phyloP scores from a whole-genome alignment of 2,113 vertebrate species.

The Nothocercus julius region DNA sequence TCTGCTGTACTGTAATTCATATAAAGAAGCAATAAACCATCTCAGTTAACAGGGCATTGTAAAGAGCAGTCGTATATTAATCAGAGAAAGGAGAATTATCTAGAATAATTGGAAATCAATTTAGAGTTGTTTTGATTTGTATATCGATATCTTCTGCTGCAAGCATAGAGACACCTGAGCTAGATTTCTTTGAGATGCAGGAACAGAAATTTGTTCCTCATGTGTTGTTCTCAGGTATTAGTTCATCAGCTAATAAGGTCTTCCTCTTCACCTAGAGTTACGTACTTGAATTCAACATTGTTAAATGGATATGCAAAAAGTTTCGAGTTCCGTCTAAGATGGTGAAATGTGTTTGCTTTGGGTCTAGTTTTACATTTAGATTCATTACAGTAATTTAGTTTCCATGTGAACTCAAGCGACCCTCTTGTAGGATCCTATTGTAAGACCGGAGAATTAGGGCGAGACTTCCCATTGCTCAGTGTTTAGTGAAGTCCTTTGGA shows the following conservation, averaged over 20 bases:
- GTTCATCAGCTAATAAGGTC: background rate
- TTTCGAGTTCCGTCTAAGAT: background rate
- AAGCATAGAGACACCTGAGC: background rate
- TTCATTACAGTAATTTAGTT: background rate
- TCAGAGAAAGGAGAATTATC: background rate
- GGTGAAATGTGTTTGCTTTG: background rate
- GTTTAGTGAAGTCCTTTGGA: background rate
- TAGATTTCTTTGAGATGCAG: background rate
- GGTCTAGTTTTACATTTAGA: background rate
- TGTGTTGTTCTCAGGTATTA: background rate
- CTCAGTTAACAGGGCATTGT: background rate
- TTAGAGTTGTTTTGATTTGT: background rate
- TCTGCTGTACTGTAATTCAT: background rate
- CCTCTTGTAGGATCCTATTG: background rate
- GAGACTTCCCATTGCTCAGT: background rate
- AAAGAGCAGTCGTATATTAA: background rate
- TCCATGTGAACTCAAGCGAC: background rate
- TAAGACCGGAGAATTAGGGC: background rate
- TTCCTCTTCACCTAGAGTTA: background rate
- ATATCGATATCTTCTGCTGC: background rate
- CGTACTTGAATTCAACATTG: background rate
- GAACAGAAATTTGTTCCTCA: background rate
- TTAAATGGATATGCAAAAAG: rapidly evolving
- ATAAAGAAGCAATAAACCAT: background rate
- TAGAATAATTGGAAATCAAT: background rate